Percentiles rank a stretch among this genome's conserved stretches.
Evolutionary conservation across 2,113 vertebrate genomes (phyloP).

Genomic region (Cyprinus carpio): DNA sequence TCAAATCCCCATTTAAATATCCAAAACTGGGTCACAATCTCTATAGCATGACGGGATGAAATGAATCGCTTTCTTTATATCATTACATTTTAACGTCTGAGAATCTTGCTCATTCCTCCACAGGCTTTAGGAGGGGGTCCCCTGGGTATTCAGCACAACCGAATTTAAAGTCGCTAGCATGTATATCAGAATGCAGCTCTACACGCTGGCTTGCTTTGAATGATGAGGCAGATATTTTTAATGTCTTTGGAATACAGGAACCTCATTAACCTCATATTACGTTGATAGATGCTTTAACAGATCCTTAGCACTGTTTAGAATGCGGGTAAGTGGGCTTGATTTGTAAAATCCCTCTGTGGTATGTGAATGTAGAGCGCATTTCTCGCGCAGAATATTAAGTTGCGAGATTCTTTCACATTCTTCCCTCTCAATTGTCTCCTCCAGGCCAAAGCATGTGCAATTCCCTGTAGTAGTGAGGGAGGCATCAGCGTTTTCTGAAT

Average conservation of each 20-base stretch:
- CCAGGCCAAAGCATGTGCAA: neutral
- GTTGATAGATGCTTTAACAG: constrained; percentile 51
- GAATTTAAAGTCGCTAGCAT: neutral
- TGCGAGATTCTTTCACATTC: constrained; percentile 22
- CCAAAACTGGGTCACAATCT: constrained; percentile 80
- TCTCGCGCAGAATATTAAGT: constrained; percentile 29
- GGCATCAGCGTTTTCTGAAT: neutral
- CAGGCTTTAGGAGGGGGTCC: neutral
- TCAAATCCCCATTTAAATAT: constrained; percentile 83
- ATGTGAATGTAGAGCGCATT: neutral
- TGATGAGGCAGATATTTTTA: constrained; percentile 44
- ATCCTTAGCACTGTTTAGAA: constrained; percentile 43
- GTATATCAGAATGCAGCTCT: constrained; percentile 39
- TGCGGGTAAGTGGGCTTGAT: constrained; percentile 22
- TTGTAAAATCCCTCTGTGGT: constrained; percentile 44
- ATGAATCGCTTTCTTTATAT: constrained; percentile 59
- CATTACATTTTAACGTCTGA: constrained; percentile 52
- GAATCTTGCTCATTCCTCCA: constrained; percentile 11
- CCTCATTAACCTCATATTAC: constrained; percentile 51
- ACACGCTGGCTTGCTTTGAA: neutral
- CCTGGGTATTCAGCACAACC: constrained; percentile 25
- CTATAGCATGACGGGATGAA: constrained; percentile 56
- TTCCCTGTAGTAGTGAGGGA: neutral
- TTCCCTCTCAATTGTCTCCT: neutral
- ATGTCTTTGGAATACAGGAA: constrained; percentile 51